Evolutionary conservation across 2,797 vertebrate species (phyloP).

Genomic region (Chiloscyllium punctatum): DNA sequence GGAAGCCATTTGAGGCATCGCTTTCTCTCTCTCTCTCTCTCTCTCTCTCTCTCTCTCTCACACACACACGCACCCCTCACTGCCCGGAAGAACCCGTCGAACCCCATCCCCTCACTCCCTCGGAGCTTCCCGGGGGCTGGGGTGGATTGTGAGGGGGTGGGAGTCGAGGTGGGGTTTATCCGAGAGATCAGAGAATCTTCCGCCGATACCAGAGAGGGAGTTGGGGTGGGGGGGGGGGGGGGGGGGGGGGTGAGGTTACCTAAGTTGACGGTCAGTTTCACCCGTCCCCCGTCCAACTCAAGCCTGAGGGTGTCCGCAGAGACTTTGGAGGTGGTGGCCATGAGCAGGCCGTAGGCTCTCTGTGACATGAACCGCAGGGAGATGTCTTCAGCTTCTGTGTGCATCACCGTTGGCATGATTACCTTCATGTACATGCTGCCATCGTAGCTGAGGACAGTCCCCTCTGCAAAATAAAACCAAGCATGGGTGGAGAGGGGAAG

Average conservation of each 20-base stretch:
- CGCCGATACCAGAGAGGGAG: not conserved
- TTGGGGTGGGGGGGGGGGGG: not conserved
- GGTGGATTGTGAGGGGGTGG: no score
- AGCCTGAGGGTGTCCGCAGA: slow-evolving; percentile 89
- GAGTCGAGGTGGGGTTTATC: no score
- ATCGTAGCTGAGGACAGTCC: slow-evolving; percentile 85
- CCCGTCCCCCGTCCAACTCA: slow-evolving; percentile 85
- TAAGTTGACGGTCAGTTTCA: slow-evolving; percentile 91
- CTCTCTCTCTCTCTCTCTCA: no score
- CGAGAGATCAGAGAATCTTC: not conserved
- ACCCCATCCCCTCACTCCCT: no score
- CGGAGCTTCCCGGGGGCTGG: no score
- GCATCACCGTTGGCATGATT: slow-evolving; percentile 71
- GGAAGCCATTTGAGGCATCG: no score
- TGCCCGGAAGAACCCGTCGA: no score
- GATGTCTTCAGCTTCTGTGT: slow-evolving; percentile 90
- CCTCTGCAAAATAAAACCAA: slow-evolving; percentile 58
- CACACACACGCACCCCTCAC: no score
- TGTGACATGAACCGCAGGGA: slow-evolving; percentile 91
- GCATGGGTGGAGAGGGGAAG: no score
- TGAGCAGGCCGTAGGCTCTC: slow-evolving; percentile 83
- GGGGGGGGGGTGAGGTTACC: slow-evolving; percentile 62
- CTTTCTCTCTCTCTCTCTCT: no score
- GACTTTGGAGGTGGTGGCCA: slow-evolving; percentile 91
- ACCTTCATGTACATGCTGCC: slow-evolving; percentile 95